phyloP scores from a whole-genome alignment of 2,888 invertebrate species.

The Eustalomyia histrio region DNA sequence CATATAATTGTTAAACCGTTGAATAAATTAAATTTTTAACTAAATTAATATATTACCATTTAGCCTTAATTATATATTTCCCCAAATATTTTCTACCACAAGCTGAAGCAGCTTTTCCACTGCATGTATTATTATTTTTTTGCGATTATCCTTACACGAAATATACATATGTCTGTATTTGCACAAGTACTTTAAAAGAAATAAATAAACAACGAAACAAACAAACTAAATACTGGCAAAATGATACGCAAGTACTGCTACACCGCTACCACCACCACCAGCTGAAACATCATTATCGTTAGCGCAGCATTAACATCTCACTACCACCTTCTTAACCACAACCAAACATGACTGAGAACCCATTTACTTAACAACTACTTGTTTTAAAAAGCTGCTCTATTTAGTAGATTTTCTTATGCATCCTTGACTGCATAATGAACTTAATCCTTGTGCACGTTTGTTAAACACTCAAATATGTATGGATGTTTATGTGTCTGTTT shows the following conservation, averaged over 20 bases:
- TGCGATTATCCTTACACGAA: constrained; percentile 9
- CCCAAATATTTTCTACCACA: constrained; percentile 1
- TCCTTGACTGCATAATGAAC: constrained; percentile 59
- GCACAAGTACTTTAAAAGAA: constrained; percentile 13
- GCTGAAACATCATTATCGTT: background rate
- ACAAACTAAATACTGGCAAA: constrained; percentile 12
- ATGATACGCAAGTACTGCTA: constrained; percentile 19
- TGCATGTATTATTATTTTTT: background rate
- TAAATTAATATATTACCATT: constrained; percentile 1
- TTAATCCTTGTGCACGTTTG: constrained; percentile 57
- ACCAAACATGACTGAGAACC: constrained; percentile 38
- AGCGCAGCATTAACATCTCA: constrained; percentile 14
- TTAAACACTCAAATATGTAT: constrained; percentile 41
- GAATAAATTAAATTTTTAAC: background rate
- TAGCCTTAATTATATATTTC: constrained; percentile 19
- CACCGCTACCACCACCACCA: constrained; percentile 17
- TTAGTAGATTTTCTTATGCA: constrained; percentile 45
- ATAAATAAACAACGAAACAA: constrained; percentile 1
- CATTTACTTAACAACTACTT: constrained; percentile 36
- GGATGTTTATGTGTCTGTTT: background rate
- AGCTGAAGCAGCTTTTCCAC: background rate
- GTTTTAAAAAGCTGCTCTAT: constrained; percentile 11
- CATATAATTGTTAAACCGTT: too few relatives aligned
- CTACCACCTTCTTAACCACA: constrained; percentile 41
- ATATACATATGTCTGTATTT: constrained; percentile 42